Evolutionary conservation across 1,140 invertebrate genomes (phyloP).

Genomic region (Ylistrum balloti): DNA sequence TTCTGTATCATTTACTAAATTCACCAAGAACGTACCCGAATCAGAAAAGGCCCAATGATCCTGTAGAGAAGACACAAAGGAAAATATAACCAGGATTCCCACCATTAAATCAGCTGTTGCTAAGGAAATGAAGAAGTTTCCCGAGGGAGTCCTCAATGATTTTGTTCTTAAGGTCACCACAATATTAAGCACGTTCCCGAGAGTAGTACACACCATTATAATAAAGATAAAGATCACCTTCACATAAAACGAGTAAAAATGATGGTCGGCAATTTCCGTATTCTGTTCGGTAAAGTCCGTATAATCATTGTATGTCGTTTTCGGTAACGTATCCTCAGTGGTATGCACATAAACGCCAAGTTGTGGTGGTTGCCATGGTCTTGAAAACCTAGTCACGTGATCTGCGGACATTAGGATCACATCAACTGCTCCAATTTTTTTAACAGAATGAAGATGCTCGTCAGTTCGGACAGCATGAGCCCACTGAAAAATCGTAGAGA

Average conservation of each 20-base stretch:
- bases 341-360: neutral
- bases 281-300: constrained; percentile 32
- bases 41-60: neutral
- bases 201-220: neutral
- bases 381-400: neutral
- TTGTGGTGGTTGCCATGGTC: neutral
- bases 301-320: neutral
- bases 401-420: neutral
- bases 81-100: neutral
- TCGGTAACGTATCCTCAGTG: neutral
- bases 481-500: too few relatives aligned
- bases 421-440: neutral
- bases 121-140: neutral
- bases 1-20: too few relatives aligned
- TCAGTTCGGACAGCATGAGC: too few relatives aligned
- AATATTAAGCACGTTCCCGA: neutral
- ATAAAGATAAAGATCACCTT: constrained; percentile 8
- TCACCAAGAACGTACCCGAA: neutral
- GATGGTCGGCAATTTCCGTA: neutral
- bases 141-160: neutral
- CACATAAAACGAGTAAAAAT: neutral
- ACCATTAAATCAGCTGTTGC: neutral
- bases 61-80: neutral
- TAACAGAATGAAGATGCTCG: too few relatives aligned
- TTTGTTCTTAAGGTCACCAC: neutral